Percentiles rank a stretch among this genome's conserved stretches.
These are phyloP conservation scores for Neoniphon sammara DNA, from an alignment of 2,797 vertebrate species.

Conservation along the genomic window DNA sequence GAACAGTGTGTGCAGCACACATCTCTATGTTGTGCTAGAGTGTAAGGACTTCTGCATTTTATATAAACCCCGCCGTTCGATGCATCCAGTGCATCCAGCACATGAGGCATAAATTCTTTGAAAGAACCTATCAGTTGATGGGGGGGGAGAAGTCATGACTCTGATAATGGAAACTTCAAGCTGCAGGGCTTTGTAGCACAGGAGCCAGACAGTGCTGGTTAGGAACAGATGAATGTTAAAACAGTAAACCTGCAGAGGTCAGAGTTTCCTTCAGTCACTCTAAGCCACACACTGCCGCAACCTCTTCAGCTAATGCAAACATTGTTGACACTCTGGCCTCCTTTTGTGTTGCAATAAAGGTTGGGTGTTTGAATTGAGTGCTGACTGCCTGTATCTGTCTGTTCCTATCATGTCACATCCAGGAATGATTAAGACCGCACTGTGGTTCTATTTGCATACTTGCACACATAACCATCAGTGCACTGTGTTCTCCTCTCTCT, in stretches of 20 bases:
- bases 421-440: constrained; percentile 61
- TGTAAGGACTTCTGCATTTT: constrained; percentile 38
- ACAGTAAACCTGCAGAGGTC: constrained; percentile 31
- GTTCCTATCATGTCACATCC: constrained; percentile 71
- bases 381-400: constrained; percentile 70
- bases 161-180: constrained; percentile 23
- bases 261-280: constrained; percentile 38
- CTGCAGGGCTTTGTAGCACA: not conserved
- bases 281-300: constrained; percentile 25
- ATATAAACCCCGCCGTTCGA: constrained; percentile 47
- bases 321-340: constrained; percentile 55
- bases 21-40: constrained; percentile 11
- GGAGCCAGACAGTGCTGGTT: not conserved
- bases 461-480: constrained; percentile 65
- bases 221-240: constrained; percentile 27
- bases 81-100: constrained; percentile 10
- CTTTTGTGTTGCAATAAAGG: constrained; percentile 49
- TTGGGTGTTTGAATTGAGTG: constrained; percentile 66
- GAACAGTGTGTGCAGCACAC: constrained; percentile 40
- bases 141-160: constrained; percentile 22
- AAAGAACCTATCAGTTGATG: constrained; percentile 37
- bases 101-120: constrained; percentile 25
- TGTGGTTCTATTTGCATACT: constrained; percentile 66
- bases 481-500: constrained; percentile 55
- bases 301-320: constrained; percentile 42